A percentile compares a stretch with the other conserved stretches of the same genome.
phyloP scores from a whole-genome alignment of 2,113 vertebrate species.

The Archocentrus centrarchus region DNA sequence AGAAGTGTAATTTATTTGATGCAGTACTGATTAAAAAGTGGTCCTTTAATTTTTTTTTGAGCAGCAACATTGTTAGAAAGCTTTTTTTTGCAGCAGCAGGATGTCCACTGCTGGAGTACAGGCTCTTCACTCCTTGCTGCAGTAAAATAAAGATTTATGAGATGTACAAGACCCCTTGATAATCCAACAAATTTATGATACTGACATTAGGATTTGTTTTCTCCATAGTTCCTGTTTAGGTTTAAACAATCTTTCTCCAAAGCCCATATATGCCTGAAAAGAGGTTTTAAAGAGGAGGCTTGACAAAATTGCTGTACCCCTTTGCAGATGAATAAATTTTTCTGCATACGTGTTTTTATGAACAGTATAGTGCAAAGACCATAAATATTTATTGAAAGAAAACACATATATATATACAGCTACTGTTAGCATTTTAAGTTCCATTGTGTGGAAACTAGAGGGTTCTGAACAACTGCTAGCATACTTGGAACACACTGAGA shows the following conservation, averaged over 20 bases:
- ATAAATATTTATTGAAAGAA: neutral
- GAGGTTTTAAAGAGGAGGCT: neutral
- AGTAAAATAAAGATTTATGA: slow-evolving; percentile 28
- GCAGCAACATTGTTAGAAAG: neutral
- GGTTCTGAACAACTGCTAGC: neutral
- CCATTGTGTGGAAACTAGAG: neutral
- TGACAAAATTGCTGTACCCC: neutral
- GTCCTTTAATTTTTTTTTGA: no score
- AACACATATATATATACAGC: neutral
- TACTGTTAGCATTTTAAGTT: neutral
- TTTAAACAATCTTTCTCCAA: neutral
- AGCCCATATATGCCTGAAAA: neutral
- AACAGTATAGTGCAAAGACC: neutral
- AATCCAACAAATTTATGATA: slow-evolving; percentile 12
- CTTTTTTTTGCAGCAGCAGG: neutral
- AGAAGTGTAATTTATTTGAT: no score
- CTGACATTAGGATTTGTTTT: slow-evolving; percentile 24
- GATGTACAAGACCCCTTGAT: slow-evolving; percentile 2
- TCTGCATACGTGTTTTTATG: neutral
- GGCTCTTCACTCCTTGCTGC: neutral
- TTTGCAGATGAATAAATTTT: neutral
- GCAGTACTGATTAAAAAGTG: no score
- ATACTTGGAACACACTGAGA: neutral
- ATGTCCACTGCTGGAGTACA: neutral
- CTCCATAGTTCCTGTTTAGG: neutral